Evolutionary conservation across 2,113 vertebrate species (phyloP), one percentile per base, ranked within the genome.

Genomic region (Tychaedon coryphoeus): DNA sequence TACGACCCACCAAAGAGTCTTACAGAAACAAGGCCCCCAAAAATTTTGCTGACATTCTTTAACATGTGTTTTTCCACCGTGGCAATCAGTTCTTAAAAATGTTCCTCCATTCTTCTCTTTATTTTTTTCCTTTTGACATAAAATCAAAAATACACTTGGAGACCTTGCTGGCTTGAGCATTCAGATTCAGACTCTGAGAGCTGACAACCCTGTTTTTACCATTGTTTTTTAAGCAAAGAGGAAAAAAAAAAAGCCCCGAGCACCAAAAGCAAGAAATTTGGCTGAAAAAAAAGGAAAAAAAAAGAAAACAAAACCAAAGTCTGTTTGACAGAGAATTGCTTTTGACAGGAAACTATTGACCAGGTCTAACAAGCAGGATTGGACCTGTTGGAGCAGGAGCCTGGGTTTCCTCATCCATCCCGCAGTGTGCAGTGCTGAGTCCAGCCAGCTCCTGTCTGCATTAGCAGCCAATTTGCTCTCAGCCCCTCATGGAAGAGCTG

Each of bases 341-440:
- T 93, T 70, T 88, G 92, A 95, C 92, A 95, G 85, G 56, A 80
- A 93, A 83, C 85, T 97, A 96, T 95, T 90, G 95, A 97, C 88
- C 79, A 67, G 60, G 78, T 82, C 96, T 96, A 97, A 94, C 93
- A 93, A 94, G 93, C 60, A 3, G 88, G 53, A 24, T 34, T 10
- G 4, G 80, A 72, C 70, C 73, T 57, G 45, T 65, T 95, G 57
- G 76, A 67, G 78, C 54, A 94, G 82, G 43, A 82, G 47, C 71
- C n/a, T 0, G 1, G 33, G 20, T 56, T 73, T 72, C 67, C 74
- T 73, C 50, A 54, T 76, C 75, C 88, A 88, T n/a, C 74, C 87
- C 0, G 0, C 86, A 47, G 47, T 38, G 19, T 13, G 18, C 4
- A 76, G 58, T 5, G 34, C 50, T 38, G 85, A 86, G 62, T 45